Base-by-base conservation (phyloP, 1,140 invertebrate genomes). In the Plectrocnemia conspersa region DNA sequence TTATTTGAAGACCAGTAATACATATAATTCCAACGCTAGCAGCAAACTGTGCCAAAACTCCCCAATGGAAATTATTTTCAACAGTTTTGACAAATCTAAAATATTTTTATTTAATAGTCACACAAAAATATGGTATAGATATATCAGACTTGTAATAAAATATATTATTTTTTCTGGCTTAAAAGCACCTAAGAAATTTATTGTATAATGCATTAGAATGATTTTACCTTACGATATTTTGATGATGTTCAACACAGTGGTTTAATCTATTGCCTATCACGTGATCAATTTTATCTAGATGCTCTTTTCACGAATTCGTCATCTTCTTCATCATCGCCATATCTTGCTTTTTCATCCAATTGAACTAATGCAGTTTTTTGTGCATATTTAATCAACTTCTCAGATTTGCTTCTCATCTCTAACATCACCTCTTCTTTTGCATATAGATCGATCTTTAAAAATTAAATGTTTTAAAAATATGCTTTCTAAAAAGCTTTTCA, bases 1-100 rank as follows among this genome's bases (percentile, higher is more conserved):
- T 62, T 22, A 70, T 59, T 52, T 65, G 63, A 23, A 66, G 58
- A 36, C 64, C 63, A 10, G 62, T 65, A 13, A 65, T 56, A 38
- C 66, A 65, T 18, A 70, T 58, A n/a, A 65, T 62, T 7, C 64
- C 40, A 3, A 65, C 60, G 54, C 65, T 66, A 18, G 58, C 63
- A 2, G 53, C 42, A 40, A 66, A 65, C 54, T 67, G 64, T 19
- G 55, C 54, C 25, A 66, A 57, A 1, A 65, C 52, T 40, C 63
- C 54, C 24, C 19, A 38, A 21, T 64, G 56, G 33, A 67, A 70
- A 33, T 54, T 61, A n/a, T 52, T 24, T 58, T 68, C 58, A n/a
- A 66, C 49, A n/a, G 58, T 33, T 29, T 55, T 49, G 1, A 64
- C 41, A 42, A 58, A 64, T 0, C 64, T 65, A 45, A 44, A 63